Evolutionary conservation across 2,888 invertebrate genomes (phyloP), one percentile per base, ranked within the genome.

Genomic region (Adelphocoris suturalis): DNA sequence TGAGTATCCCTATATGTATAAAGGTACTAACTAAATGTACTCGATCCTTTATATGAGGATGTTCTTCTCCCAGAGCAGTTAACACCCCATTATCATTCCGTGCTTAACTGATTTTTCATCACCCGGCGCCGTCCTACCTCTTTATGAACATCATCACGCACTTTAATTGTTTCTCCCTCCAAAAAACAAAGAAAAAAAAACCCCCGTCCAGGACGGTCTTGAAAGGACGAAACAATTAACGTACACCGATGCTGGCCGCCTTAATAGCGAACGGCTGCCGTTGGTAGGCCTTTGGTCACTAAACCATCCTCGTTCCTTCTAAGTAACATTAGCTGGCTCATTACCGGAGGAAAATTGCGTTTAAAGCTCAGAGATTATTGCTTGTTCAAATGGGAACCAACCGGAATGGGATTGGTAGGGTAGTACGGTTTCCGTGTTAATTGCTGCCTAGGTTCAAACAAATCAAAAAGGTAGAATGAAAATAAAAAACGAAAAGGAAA

Each of bases 191-290:
- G n/a, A n/a, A n/a, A n/a, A n/a, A n/a, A n/a, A n/a, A n/a, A n/a
- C n/a, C n/a, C n/a, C n/a, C n/a, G 19, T 23, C 19, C 16, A 5
- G 48, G 52, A 68, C 16, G 7, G 57, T 68, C 23, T 23, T 68
- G 68, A 68, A 68, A 68, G 68, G 68, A 68, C 68, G 68, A 23
- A 68, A 68, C 68, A 68, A 68, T 68, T 68, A 68, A 68, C 68
- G 68, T 68, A 19, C 23, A 68, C 68, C 68, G 68, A 68, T 68
- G 68, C 68, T 68, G 68, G 23, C 68, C 23, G 68, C 68, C 68
- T 68, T 68, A 68, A 68, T 68, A 68, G 27, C 68, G 12, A 5
- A 13, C 68, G 12, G 23, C 68, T 23, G 68, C 68, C 27, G 37
- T 11, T 68, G 61, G 61, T 61, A 61, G 68, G 23, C 68, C 68